These are phyloP conservation scores for Ephialtes manifestator DNA, from an alignment of 2,888 invertebrate species.

Conservation along the genomic window DNA sequence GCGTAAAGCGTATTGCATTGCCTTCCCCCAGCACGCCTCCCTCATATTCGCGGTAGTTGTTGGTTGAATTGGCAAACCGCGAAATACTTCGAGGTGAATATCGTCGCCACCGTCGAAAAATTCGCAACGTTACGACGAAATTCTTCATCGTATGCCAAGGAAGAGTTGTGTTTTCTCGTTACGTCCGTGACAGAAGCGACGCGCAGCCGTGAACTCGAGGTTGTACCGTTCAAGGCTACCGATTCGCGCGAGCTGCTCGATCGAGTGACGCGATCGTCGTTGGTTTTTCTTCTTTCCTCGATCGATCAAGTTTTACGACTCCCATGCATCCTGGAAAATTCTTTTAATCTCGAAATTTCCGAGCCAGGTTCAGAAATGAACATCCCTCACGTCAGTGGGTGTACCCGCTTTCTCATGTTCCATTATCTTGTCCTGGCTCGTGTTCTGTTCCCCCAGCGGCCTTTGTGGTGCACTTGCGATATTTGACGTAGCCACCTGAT, in stretches of 20 bases:
- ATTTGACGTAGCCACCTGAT: slow-evolving; percentile 84
- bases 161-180: slow-evolving; percentile 48
- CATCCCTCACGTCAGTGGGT: slow-evolving; percentile 94
- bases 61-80: slow-evolving; percentile 31
- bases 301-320: slow-evolving; percentile 13
- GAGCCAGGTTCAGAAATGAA: slow-evolving; percentile 89
- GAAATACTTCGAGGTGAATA: slow-evolving; percentile 32
- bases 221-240: slow-evolving; percentile 26
- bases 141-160: slow-evolving; percentile 19
- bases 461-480: slow-evolving; percentile 73
- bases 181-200: slow-evolving; percentile 9
- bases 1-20: slow-evolving; percentile 91
- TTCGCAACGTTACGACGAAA: slow-evolving; percentile 14
- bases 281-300: slow-evolving; percentile 5
- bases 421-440: slow-evolving; percentile 86
- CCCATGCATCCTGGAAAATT: slow-evolving; percentile 35
- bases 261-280: slow-evolving; percentile 17
- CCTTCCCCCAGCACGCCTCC: slow-evolving; percentile 89
- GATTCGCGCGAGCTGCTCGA: slow-evolving; percentile 16
- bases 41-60: slow-evolving; percentile 8
- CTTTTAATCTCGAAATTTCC: slow-evolving; percentile 30
- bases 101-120: slow-evolving; percentile 2
- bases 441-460: slow-evolving; percentile 83
- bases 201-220: slow-evolving; percentile 10
- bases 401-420: slow-evolving; percentile 92